Evolutionary conservation across 2,797 vertebrate species (phyloP), one percentile per base, ranked within the genome.

Genomic region (Esox masquinongy): DNA sequence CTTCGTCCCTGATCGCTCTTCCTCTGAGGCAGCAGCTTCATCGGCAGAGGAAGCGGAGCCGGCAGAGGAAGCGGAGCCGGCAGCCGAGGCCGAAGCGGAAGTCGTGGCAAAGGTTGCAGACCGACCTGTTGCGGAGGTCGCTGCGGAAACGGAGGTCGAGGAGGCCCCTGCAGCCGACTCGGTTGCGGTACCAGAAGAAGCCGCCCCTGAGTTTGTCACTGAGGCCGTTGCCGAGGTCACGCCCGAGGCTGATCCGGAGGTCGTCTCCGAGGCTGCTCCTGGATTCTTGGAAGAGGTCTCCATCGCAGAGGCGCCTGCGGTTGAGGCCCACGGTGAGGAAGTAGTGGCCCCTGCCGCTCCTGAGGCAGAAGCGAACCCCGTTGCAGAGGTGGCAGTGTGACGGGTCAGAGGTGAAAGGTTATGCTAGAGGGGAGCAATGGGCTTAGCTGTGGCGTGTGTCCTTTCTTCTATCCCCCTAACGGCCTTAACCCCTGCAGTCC

Each of bases 301-400:
- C 14, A 51, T 56, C 19, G 64, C 39, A 0, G 34, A 22, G 26
- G 64, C 34, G 6, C 59, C 49, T 14, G 14, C 29, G 3, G 59
- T 24, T 9, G 34, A 63, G 36, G 59, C 31, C 36, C 36, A 39
- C 36, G 36, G 36, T 92, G 90, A 39, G 83, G 80, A 83, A 74
- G 77, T 84, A 6, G 53, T 49, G 16, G 50, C 34, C 68, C 22
- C 79, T 47, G 76, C 76, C 47, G 76, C 80, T 74, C 79, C 70
- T 0, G 84, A 85, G 77, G 85, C 84, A 31, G 86, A 87, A 73
- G 87, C 72, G 0, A 34, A 78, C 50, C 70, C 84, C 70, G 80
- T 83, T 72, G 81, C 85, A 50, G 87, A 88, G 50, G 72, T 70
- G 59, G 85, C 88, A 73, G 88, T 87, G 11, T 90, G 82, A 84